These are phyloP conservation scores for Melipona quadrifasciata DNA, from an alignment of 1,140 invertebrate genomes.

Conservation along the genomic window DNA sequence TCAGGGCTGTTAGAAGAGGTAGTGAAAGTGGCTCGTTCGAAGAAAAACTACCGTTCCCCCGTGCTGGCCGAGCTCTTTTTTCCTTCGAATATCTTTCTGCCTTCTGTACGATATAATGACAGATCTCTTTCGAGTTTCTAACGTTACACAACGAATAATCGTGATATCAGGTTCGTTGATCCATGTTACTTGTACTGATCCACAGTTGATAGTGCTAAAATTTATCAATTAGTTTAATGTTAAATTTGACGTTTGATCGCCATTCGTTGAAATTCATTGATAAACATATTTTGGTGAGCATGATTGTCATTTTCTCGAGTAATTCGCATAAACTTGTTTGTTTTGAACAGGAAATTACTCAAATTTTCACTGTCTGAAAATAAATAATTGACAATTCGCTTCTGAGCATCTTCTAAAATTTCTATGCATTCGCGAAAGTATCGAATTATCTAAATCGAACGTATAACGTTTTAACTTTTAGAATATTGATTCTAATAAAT, in stretches of 20 bases:
- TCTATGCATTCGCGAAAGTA: neutral
- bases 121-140: neutral
- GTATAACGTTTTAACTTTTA: too few relatives aligned
- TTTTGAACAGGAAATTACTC: neutral
- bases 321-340: too few relatives aligned
- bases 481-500: too few relatives aligned
- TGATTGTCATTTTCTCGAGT: neutral
- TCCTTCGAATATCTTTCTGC: neutral
- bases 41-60: neutral
- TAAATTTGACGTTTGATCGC: too few relatives aligned
- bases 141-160: neutral
- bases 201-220: too few relatives aligned
- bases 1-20: neutral
- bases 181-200: neutral
- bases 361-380: neutral
- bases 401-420: neutral
- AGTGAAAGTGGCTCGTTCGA: neutral
- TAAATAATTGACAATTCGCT: neutral
- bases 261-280: too few relatives aligned
- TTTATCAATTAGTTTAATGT: too few relatives aligned
- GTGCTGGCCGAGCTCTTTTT: too few relatives aligned
- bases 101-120: neutral
- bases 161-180: neutral
- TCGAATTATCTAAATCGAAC: neutral
- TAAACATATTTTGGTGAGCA: neutral